Evolutionary conservation across 2,113 vertebrate genomes (phyloP).

Genomic region (Puntigrus tetrazona): DNA sequence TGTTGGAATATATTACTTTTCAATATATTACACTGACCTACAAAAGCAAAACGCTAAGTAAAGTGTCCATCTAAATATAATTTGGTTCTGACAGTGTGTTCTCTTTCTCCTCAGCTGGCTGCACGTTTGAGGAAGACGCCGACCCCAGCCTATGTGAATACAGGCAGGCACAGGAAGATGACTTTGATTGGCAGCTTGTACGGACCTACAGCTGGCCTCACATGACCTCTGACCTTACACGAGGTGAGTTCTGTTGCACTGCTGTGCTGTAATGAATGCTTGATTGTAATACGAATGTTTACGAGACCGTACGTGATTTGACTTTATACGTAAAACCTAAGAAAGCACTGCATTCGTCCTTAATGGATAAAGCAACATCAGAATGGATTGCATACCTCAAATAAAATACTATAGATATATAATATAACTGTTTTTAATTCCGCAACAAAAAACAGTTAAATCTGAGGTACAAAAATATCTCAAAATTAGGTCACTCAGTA

Average conservation of each 20-base stretch:
- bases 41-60: neutral
- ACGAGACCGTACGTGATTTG: neutral
- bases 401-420: neutral
- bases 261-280: neutral
- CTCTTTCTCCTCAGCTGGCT: conserved; percentile 79
- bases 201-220: conserved; percentile 81
- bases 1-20: neutral
- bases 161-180: conserved; percentile 87
- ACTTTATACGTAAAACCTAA: neutral
- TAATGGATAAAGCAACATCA: neutral
- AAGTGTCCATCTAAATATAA: neutral
- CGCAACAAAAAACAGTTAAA: neutral
- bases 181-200: conserved; percentile 92
- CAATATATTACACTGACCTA: neutral
- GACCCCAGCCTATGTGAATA: conserved; percentile 86
- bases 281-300: neutral
- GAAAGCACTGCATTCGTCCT: neutral
- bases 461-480: too few relatives aligned
- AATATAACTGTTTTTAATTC: neutral
- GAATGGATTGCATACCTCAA: neutral
- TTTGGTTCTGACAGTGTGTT: neutral
- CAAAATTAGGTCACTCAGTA: too few relatives aligned
- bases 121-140: conserved; percentile 87
- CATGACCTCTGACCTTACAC: conserved; percentile 81
- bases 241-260: conserved; percentile 75